Conservation (phyloP, 2,113 vertebrate species). For the Lota lota region DNA sequence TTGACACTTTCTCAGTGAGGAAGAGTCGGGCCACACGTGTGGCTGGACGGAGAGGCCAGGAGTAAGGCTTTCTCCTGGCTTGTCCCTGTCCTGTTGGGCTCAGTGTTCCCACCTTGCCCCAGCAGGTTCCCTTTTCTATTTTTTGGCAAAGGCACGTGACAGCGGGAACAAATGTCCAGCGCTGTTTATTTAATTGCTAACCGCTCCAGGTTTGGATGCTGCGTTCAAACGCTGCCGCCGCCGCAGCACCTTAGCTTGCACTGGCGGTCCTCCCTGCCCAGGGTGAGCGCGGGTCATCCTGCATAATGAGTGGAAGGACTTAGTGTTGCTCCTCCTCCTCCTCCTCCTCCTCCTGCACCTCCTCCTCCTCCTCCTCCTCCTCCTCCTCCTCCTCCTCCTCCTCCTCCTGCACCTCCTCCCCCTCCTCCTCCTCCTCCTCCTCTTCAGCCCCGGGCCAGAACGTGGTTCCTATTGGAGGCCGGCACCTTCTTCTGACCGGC, state of each 20-base stretch:
- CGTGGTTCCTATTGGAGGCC: constrained; percentile 59
- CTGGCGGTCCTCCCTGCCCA: constrained; percentile 32
- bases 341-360: constrained; percentile 29
- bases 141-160: constrained; percentile 55
- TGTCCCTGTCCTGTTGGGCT: constrained; percentile 33
- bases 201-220: constrained; percentile 50
- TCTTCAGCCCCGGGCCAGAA: constrained; percentile 43
- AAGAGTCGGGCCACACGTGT: background rate
- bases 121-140: constrained; percentile 30
- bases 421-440: constrained; percentile 34
- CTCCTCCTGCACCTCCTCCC: constrained; percentile 44
- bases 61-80: constrained; percentile 43
- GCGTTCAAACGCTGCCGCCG: constrained; percentile 46
- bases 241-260: constrained; percentile 23
- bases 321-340: constrained; percentile 44
- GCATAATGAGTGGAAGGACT: constrained; percentile 68
- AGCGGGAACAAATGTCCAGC: constrained; percentile 58
- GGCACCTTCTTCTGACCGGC: constrained; percentile 43
- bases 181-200: constrained; percentile 68
- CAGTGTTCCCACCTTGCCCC: constrained; percentile 58
- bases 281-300: constrained; percentile 55
- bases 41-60: background rate
- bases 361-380: constrained; percentile 40
- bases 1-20: background rate
- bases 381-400: constrained; percentile 22